Conservation (phyloP, 64 coral and sea anemone species). For the Astreopora myriophthalma region DNA sequence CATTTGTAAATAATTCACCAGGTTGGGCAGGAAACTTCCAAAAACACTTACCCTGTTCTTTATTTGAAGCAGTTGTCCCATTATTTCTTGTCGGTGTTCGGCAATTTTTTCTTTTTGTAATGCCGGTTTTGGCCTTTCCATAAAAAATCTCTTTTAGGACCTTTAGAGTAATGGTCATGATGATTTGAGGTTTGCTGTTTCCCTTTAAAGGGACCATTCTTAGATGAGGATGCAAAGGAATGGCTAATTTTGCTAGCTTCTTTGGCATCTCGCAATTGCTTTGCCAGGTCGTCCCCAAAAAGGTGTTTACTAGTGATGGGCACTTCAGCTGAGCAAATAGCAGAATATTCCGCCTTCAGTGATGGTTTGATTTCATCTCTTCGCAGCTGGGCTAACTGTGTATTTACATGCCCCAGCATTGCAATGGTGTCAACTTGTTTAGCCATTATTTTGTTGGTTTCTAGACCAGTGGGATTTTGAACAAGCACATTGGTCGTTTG, state of each 20-base stretch:
- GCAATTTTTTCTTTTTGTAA: conserved; percentile 34
- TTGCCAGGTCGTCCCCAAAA: conserved; percentile 33
- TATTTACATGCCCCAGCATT: not conserved
- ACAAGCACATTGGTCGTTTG: conserved; percentile 22
- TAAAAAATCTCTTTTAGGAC: conserved; percentile 40
- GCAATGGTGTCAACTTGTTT: conserved; percentile 33
- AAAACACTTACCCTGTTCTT: conserved; percentile 29
- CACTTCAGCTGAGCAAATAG: conserved; percentile 5
- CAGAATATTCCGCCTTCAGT: not conserved
- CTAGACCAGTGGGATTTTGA: not conserved
- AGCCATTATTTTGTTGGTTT: not conserved
- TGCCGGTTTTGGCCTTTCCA: not conserved
- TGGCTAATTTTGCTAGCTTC: conserved; percentile 9
- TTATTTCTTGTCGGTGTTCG: conserved; percentile 17
- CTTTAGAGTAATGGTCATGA: not conserved
- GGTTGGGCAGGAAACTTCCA: not conserved
- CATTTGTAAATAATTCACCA: not conserved
- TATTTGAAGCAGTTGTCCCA: not conserved
- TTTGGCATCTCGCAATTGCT: conserved; percentile 34
- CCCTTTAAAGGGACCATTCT: not conserved
- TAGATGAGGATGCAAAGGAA: not conserved
- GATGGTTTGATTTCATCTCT: conserved; percentile 44
- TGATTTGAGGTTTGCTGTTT: not conserved
- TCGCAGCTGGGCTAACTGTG: not conserved
- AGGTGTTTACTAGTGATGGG: not conserved